phyloP scores from a whole-genome alignment of 2,888 invertebrate genomes.

The Callyntrura guangdongensis region DNA sequence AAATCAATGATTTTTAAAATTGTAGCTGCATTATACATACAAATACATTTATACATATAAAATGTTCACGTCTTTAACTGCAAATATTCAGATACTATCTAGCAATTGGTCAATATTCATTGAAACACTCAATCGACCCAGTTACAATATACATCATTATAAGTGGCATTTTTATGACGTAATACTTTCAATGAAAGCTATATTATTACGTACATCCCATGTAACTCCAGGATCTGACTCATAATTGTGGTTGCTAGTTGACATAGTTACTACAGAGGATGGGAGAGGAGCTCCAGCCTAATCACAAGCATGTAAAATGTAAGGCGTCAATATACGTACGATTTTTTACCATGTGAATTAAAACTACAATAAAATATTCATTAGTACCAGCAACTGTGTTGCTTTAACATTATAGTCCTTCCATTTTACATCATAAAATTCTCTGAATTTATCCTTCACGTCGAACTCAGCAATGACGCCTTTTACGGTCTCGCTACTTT shows the following conservation, averaged over 20 bases:
- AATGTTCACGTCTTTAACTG: neutral
- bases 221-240: slow-evolving; percentile 76
- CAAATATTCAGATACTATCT: slow-evolving; percentile 83
- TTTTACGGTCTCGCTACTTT: slow-evolving; percentile 65
- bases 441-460: slow-evolving; percentile 27
- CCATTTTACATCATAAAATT: slow-evolving; percentile 62
- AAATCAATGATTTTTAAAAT: neutral
- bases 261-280: slow-evolving; percentile 68
- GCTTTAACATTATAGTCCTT: slow-evolving; percentile 55
- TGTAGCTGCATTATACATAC: neutral
- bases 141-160: slow-evolving; percentile 77
- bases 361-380: neutral
- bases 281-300: slow-evolving; percentile 78
- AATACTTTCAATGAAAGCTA: neutral
- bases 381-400: slow-evolving; percentile 69
- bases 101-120: slow-evolving; percentile 81
- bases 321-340: neutral
- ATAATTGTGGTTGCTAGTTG: slow-evolving; percentile 66
- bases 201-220: slow-evolving; percentile 72
- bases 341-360: neutral
- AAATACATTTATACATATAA: neutral
- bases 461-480: slow-evolving; percentile 57
- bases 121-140: slow-evolving; percentile 78
- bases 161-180: neutral
- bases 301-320: neutral